phyloP scores from a whole-genome alignment of 2,113 vertebrate genomes.

The Sapayoa aenigma region DNA sequence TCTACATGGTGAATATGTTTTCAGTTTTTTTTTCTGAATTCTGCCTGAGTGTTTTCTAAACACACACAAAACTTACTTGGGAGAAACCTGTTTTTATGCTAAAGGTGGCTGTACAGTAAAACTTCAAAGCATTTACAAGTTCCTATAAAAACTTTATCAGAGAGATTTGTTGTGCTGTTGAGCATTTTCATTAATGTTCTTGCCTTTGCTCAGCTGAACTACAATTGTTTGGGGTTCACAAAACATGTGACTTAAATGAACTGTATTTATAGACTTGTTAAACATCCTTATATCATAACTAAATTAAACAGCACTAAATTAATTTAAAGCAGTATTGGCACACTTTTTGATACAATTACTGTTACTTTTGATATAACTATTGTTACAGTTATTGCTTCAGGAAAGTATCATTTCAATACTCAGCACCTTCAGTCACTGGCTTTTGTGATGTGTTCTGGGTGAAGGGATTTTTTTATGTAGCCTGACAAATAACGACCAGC shows the following conservation, averaged over 20 bases:
- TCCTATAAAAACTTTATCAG: not conserved
- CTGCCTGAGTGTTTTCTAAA: not conserved
- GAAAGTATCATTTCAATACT: not conserved
- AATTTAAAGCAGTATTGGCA: not conserved
- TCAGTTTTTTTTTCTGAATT: not conserved
- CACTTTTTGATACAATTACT: not conserved
- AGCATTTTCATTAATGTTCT: not conserved
- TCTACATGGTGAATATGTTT: not conserved
- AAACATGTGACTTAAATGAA: rapidly evolving
- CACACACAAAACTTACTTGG: not conserved
- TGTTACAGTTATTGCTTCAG: not conserved
- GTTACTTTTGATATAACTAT: not conserved
- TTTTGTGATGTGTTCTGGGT: not conserved
- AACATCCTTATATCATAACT: not conserved
- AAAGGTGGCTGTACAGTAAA: not conserved
- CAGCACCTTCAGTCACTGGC: not conserved
- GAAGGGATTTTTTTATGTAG: not conserved
- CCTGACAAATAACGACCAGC: not conserved
- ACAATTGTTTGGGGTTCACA: not conserved
- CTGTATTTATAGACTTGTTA: not conserved
- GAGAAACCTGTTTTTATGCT: not conserved
- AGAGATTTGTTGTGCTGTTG: not conserved
- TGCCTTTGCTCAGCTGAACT: not conserved
- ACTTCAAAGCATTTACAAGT: not conserved
- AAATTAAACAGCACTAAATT: not conserved